These are phyloP conservation scores for Mythimna lalbum DNA, from an alignment of 2,888 invertebrate species.

Conservation along the genomic window DNA sequence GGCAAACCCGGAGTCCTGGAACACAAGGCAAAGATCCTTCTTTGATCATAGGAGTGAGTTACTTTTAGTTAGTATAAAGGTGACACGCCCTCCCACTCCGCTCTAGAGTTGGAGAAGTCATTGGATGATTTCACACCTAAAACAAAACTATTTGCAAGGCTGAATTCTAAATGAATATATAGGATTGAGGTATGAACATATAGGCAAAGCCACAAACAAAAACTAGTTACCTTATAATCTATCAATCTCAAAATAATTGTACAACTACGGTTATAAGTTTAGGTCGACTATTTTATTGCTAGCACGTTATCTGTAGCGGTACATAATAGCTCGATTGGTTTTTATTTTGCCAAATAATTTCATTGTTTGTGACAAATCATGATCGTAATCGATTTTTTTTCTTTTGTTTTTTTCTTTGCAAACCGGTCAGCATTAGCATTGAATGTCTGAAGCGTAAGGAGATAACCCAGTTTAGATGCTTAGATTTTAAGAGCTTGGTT, in stretches of 20 bases:
- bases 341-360: constrained; percentile 32
- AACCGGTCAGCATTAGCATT: constrained; percentile 24
- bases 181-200: too few species aligned
- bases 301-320: constrained; percentile 43
- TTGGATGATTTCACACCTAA: too few species aligned
- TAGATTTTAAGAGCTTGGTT: not conserved
- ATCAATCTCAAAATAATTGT: constrained; percentile 59
- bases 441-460: constrained; percentile 2
- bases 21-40: too few species aligned
- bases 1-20: too few species aligned
- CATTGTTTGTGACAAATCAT: constrained; percentile 13
- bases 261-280: constrained; percentile 46
- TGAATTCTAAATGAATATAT: too few species aligned
- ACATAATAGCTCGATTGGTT: constrained; percentile 32
- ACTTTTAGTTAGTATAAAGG: too few species aligned
- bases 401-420: not conserved
- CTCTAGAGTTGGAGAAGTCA: too few species aligned
- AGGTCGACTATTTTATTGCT: constrained; percentile 46
- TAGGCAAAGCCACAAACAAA: too few species aligned
- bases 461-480: not conserved
- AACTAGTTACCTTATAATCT: constrained; percentile 5
- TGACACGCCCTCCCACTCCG: too few species aligned
- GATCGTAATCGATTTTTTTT: constrained; percentile 14
- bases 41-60: too few species aligned
- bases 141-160: too few species aligned